These are phyloP conservation scores for Ophioderma brevispina DNA, from an alignment of 35 echinoderm and acorn worm species.

Conservation along the genomic window DNA sequence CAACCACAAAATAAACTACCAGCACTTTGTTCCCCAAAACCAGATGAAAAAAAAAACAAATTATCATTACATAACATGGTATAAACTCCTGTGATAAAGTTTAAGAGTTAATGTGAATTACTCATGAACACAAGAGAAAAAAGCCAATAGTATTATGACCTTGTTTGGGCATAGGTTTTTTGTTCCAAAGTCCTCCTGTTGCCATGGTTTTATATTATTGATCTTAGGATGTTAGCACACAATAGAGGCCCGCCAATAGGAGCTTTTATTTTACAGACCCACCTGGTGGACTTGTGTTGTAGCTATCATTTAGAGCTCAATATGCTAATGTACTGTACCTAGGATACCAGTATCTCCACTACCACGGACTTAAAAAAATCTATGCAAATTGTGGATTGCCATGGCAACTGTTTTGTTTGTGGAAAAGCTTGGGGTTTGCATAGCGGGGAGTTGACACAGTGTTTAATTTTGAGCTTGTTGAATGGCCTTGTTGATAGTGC, in stretches of 20 bases:
- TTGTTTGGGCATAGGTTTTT: neutral
- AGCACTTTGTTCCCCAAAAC: neutral
- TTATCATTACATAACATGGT: neutral
- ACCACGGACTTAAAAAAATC: no score
- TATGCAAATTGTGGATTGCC: no score
- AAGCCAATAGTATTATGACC: conserved; percentile 4
- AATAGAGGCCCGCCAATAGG: neutral
- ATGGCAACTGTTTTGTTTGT: no score
- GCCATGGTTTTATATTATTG: neutral
- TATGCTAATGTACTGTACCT: no score
- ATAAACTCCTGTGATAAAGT: neutral
- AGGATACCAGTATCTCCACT: no score
- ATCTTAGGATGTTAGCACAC: neutral
- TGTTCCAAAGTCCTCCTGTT: neutral
- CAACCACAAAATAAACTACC: neutral
- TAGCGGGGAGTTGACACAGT: no score
- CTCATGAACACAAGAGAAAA: neutral
- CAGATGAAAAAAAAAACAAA: neutral
- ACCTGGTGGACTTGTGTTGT: neutral
- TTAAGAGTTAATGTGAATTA: neutral
- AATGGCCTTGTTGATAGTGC: no score
- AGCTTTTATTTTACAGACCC: neutral
- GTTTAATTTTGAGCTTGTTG: no score
- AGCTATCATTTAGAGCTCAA: no score
- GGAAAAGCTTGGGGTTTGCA: no score